phyloP scores from a whole-genome alignment of 2,113 vertebrate species.

The Naja naja region DNA sequence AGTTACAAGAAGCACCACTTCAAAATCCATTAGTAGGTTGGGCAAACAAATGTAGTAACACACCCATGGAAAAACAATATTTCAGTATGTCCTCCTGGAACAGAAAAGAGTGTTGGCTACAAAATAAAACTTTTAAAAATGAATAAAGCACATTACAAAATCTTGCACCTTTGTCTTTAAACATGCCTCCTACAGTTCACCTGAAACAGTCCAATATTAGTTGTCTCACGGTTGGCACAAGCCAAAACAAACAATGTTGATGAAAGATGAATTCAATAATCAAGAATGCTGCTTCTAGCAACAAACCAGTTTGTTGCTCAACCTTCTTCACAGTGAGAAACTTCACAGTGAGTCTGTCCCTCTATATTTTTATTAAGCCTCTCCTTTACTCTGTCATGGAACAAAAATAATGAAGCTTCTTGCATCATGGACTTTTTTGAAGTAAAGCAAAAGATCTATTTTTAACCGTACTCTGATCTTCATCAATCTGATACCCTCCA shows the following conservation, averaged over 20 bases:
- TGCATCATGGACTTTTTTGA: neutral
- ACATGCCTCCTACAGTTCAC: neutral
- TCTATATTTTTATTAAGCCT: neutral
- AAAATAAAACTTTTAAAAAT: neutral
- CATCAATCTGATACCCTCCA: neutral
- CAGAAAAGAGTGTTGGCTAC: neutral
- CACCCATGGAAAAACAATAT: neutral
- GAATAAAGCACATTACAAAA: neutral
- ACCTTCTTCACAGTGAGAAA: neutral
- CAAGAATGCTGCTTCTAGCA: neutral
- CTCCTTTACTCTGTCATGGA: neutral
- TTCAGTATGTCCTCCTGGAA: neutral
- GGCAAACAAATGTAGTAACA: constrained; percentile 54
- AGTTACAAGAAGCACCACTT: constrained; percentile 59
- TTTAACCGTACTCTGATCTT: neutral
- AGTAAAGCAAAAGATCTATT: constrained; percentile 2
- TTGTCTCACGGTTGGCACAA: neutral
- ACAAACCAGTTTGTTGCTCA: neutral
- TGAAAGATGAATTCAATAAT: neutral
- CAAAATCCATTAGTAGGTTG: constrained; percentile 57
- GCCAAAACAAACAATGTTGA: constrained; percentile 26
- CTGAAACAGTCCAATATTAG: neutral
- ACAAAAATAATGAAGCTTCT: neutral
- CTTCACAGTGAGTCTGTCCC: rapidly evolving
- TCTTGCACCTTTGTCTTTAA: neutral